Evolutionary conservation across 1,140 invertebrate genomes (phyloP), one percentile per base, ranked within the genome.

Genomic region (Aradophagus sp.): DNA sequence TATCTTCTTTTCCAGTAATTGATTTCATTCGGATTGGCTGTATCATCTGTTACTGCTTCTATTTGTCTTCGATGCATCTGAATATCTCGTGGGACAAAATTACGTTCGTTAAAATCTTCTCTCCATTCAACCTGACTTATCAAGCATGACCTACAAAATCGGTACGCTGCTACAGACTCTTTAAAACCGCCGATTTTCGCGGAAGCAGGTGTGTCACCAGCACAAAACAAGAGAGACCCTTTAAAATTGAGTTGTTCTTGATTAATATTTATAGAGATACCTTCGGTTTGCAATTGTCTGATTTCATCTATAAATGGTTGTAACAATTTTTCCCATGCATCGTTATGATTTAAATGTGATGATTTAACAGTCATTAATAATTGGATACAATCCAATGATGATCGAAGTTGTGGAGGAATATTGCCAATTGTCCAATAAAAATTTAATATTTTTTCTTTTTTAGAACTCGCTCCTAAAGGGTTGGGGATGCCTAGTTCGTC

Each of bases 351-450:
- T 23, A 23, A 4, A 23, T 8, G 20, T 23, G 20, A 23, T 5
- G 20, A 23, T 5, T 23, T 4, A 23, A 23, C 20, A 5, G 20
- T 23, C 8, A 8, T 8, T 23, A 23, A 23, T 23, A 23, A 23
- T 23, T 23, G 20, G 20, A 23, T 23, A 23, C 4, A 4, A 23
- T 23, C 20, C 8, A 5, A 4, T 11, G 29, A 31, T 3, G n/a
- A 31, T 31, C 29, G 5, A 3, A 31, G n/a, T 31, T 31, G 29
- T 5, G n/a, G 29, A 2, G 29, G n/a, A 11, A 31, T 31, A 10
- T 31, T 31, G 5, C 29, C 29, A 8, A 31, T 31, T 11, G 29
- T 31, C 29, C 29, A 31, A 31, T 11, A 31, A 31, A 31, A 31
- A 8, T 31, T 5, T 3, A 10, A 31, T 11, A 31, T 5, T 10